phyloP scores from a whole-genome alignment of 2,888 invertebrate species.

The Danaus chrysippus region DNA sequence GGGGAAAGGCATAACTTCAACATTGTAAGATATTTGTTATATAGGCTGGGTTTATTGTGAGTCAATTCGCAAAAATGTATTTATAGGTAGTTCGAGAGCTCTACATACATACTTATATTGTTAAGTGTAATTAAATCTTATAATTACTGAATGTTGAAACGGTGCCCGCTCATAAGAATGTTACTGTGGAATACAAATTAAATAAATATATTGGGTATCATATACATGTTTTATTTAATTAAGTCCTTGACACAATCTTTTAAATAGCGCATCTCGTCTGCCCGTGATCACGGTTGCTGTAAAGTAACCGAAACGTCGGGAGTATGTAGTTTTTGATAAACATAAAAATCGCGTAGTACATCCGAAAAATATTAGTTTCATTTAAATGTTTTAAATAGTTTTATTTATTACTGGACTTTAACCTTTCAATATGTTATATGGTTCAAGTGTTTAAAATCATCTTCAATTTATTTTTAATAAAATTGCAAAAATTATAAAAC shows the following conservation, averaged over 20 bases:
- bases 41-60: constrained; percentile 56
- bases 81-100: constrained; percentile 36
- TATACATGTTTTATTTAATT: constrained; percentile 35
- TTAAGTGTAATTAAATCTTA: constrained; percentile 48
- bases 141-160: constrained; percentile 54
- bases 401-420: too few relatives aligned
- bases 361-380: too few relatives aligned
- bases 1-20: constrained; percentile 46
- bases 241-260: background rate
- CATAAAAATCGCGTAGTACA: background rate
- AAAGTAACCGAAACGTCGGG: too few relatives aligned
- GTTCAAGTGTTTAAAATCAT: too few relatives aligned
- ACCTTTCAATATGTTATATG: too few relatives aligned
- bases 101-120: constrained; percentile 69
- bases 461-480: too few relatives aligned
- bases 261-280: background rate
- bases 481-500: too few relatives aligned
- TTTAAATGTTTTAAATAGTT: too few relatives aligned
- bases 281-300: too few relatives aligned
- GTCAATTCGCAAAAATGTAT: constrained; percentile 45
- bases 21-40: constrained; percentile 32
- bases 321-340: background rate
- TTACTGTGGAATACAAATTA: constrained; percentile 61
- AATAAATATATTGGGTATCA: constrained; percentile 65
- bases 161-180: constrained; percentile 62